Conservation (phyloP, 2,797 vertebrate genomes). For the Falco naumanni region DNA sequence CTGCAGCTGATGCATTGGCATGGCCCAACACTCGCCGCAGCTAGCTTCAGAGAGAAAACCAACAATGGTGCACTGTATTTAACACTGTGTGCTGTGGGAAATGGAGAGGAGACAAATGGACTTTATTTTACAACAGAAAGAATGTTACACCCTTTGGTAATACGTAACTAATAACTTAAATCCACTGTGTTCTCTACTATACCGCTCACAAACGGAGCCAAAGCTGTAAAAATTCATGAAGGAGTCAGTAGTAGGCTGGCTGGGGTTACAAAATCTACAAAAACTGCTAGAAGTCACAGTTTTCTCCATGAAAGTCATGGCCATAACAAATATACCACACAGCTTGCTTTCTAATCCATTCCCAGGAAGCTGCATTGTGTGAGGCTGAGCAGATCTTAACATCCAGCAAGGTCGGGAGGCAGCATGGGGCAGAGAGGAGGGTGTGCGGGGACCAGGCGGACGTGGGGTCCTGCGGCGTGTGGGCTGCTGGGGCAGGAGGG, state of each 20-base stretch:
- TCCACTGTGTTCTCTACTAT: slow-evolving; percentile 3
- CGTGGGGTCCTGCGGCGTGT: not conserved
- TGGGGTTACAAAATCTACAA: slow-evolving; percentile 61
- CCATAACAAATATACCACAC: slow-evolving; percentile 58
- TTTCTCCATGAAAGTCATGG: slow-evolving; percentile 38
- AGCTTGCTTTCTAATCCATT: slow-evolving; percentile 45
- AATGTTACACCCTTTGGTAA: slow-evolving; percentile 56
- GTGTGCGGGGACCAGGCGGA: accelerated
- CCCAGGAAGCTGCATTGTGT: slow-evolving; percentile 30
- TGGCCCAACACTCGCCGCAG: not conserved
- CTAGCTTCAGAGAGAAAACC: slow-evolving; percentile 1
- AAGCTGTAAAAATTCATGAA: slow-evolving; percentile 67
- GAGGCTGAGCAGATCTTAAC: not conserved
- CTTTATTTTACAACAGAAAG: slow-evolving; percentile 47
- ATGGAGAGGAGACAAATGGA: slow-evolving; percentile 38
- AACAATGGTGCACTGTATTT: slow-evolving; percentile 18
- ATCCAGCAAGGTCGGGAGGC: not conserved
- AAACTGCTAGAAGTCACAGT: slow-evolving; percentile 51
- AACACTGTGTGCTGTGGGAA: slow-evolving; percentile 29
- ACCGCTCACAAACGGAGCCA: not conserved
- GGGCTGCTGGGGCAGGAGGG: not conserved
- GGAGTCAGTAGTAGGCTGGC: slow-evolving; percentile 53
- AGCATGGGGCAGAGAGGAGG: not conserved
- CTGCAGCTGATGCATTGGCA: not conserved
- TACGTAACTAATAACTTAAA: slow-evolving; percentile 60